These are phyloP conservation scores for Sarcophaga peregrina DNA, from an alignment of 1,140 invertebrate species.

Conservation along the genomic window DNA sequence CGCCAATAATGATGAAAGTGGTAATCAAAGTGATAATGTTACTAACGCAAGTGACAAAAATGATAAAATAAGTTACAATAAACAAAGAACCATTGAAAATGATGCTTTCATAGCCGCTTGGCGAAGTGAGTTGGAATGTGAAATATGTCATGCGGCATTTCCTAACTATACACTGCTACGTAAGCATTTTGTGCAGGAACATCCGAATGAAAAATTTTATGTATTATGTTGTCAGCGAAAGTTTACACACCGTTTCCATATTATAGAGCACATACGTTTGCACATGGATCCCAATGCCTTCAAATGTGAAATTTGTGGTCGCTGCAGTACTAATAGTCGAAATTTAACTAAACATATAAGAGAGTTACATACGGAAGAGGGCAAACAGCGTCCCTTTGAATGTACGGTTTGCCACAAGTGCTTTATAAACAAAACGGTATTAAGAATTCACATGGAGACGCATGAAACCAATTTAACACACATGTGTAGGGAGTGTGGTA, in stretches of 20 bases:
- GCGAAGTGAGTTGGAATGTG: slow-evolving; percentile 49
- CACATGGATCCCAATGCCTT: slow-evolving; percentile 55
- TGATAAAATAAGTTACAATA: not conserved
- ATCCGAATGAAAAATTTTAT: slow-evolving; percentile 38
- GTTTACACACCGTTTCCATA: slow-evolving; percentile 50
- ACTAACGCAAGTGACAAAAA: not conserved
- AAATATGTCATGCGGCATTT: slow-evolving; percentile 46
- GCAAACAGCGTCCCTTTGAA: slow-evolving; percentile 38
- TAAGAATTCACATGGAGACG: slow-evolving; percentile 49
- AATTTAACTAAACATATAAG: slow-evolving; percentile 41
- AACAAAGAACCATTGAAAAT: slow-evolving; percentile 4
- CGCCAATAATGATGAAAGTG: not conserved
- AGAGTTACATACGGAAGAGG: slow-evolving; percentile 20
- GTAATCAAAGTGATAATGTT: not conserved
- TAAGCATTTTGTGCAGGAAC: slow-evolving; percentile 6
- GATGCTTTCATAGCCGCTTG: slow-evolving; percentile 26
- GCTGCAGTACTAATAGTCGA: slow-evolving; percentile 26
- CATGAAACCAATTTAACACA: slow-evolving; percentile 51
- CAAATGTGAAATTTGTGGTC: slow-evolving; percentile 44
- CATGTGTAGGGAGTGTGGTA: slow-evolving; percentile 53
- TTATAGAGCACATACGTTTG: slow-evolving; percentile 54
- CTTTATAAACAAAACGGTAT: slow-evolving; percentile 51
- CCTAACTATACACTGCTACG: not conserved
- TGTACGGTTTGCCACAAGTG: slow-evolving; percentile 43
- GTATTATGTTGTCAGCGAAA: slow-evolving; percentile 52